A percentile compares a stretch with the other conserved stretches of the same genome.
These are phyloP conservation scores for Perca fluviatilis DNA, from an alignment of 2,113 vertebrate species.

Conservation along the genomic window DNA sequence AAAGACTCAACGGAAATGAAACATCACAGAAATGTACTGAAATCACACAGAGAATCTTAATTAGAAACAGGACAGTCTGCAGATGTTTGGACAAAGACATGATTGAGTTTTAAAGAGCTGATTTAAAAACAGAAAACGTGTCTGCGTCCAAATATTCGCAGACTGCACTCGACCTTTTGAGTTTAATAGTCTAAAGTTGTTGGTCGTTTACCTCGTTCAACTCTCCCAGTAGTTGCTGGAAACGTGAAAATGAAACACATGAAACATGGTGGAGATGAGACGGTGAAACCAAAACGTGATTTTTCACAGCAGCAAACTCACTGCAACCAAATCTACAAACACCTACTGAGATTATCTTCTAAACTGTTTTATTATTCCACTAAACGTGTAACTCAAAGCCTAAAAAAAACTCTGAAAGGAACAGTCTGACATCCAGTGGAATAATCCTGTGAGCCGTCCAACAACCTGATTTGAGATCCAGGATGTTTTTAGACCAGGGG, in stretches of 20 bases:
- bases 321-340: neutral
- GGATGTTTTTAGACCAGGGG: too few species aligned
- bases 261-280: constrained; percentile 30
- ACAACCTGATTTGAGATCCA: neutral
- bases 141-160: too few species aligned
- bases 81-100: too few species aligned
- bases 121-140: too few species aligned
- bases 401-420: constrained; percentile 24
- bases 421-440: constrained; percentile 21
- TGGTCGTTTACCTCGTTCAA: constrained; percentile 94
- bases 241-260: constrained; percentile 75
- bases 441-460: neutral
- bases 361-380: neutral
- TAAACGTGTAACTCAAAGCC: neutral
- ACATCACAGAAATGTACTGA: too few species aligned
- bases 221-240: constrained; percentile 96
- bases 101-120: too few species aligned
- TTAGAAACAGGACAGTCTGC: too few species aligned
- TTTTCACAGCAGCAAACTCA: constrained; percentile 29
- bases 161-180: too few species aligned
- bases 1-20: too few species aligned
- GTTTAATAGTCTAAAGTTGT: neutral
- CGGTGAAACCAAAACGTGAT: neutral
- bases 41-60: too few species aligned
- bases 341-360: neutral